Conservation (phyloP, 1,140 invertebrate genomes). For the Nomia melanderi region DNA sequence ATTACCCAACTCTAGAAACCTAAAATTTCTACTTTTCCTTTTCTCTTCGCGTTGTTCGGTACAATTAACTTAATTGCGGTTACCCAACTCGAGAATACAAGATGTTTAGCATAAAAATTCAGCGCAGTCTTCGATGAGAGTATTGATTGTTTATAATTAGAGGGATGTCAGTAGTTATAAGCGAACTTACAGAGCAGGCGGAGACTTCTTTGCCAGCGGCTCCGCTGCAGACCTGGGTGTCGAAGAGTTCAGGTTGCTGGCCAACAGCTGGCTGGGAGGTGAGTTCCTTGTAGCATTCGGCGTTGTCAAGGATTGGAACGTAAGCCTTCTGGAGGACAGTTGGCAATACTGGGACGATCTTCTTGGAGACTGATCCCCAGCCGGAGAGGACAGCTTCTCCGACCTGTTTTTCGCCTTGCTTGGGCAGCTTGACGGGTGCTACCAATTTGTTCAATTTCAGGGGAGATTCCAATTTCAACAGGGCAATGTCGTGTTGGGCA, state of each 20-base stretch:
- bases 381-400: conserved; percentile 78
- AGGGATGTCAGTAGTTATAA: background rate
- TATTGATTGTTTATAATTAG: too few species aligned
- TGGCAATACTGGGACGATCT: conserved; percentile 39
- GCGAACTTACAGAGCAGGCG: conserved; percentile 53
- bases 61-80: too few species aligned
- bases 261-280: background rate
- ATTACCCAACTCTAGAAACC: too few species aligned
- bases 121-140: too few species aligned
- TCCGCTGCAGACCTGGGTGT: conserved; percentile 50
- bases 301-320: conserved; percentile 62
- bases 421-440: conserved; percentile 79
- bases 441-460: conserved; percentile 81
- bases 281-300: conserved; percentile 30
- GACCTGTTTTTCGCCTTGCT: conserved; percentile 65
- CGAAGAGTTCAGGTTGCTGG: conserved; percentile 12
- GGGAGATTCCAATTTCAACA: conserved; percentile 82
- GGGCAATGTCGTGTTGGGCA: conserved; percentile 84
- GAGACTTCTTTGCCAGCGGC: conserved; percentile 18
- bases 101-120: too few species aligned
- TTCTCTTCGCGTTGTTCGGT: too few species aligned
- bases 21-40: too few species aligned
- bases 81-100: too few species aligned
- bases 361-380: conserved; percentile 77
- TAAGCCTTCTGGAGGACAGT: conserved; percentile 64